A percentile compares a stretch with the other conserved stretches of the same genome.
phyloP scores from a whole-genome alignment of 2,113 vertebrate genomes.

The Verasper variegatus region DNA sequence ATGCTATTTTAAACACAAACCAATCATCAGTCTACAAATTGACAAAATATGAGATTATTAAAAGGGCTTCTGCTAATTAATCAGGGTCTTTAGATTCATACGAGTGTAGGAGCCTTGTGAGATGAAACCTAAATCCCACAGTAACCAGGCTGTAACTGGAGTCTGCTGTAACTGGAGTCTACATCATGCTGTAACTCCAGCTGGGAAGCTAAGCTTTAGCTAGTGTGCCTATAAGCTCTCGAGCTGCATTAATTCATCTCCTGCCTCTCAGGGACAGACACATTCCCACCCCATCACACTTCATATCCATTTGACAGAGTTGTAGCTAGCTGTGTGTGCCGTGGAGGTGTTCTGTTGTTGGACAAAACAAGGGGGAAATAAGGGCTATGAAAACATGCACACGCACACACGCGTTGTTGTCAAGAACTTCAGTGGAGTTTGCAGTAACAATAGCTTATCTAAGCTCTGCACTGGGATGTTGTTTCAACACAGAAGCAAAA shows the following conservation, averaged over 20 bases:
- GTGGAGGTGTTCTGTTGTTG: not conserved
- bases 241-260: not conserved
- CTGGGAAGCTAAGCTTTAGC: slow-evolving; percentile 28
- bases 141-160: slow-evolving; percentile 64
- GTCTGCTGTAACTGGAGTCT: slow-evolving; percentile 15
- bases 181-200: slow-evolving; percentile 29
- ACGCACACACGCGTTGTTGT: not conserved
- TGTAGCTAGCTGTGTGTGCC: not conserved
- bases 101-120: slow-evolving; percentile 1
- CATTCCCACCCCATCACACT: not conserved
- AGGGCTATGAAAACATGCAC: not conserved
- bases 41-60: not conserved
- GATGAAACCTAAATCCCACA: slow-evolving; percentile 51
- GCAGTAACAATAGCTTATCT: not conserved
- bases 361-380: not conserved
- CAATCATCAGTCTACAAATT: not conserved
- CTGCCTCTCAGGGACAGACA: not conserved
- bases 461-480: not conserved
- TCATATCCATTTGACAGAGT: not conserved
- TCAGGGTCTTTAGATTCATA: not conserved
- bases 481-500: not conserved
- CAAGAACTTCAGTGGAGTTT: not conserved
- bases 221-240: slow-evolving; percentile 3
- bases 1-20: too few species aligned
- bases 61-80: not conserved